A percentile compares a stretch with the other conserved stretches of the same genome.
Evolutionary conservation across 2,113 vertebrate genomes (phyloP).

Genomic region (Acinonyx jubatus): DNA sequence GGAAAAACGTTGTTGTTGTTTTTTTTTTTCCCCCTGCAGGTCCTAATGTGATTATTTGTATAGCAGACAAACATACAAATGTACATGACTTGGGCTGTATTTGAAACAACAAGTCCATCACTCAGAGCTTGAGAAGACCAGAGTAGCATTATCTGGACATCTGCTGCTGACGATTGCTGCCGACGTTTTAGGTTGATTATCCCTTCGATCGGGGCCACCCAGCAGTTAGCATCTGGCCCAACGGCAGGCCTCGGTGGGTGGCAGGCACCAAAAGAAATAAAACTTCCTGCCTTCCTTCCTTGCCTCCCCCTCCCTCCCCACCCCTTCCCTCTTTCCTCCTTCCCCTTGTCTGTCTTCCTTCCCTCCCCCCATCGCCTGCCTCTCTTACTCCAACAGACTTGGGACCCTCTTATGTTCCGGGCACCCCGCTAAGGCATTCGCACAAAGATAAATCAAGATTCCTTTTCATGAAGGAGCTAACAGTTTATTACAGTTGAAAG

Average conservation of each 20-base stretch:
- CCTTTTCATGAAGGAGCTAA: not conserved
- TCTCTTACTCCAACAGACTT: not conserved
- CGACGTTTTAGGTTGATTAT: fast-evolving
- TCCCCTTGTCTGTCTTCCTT: not conserved
- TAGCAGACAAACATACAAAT: slow-evolving; percentile 55
- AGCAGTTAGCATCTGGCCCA: not conserved
- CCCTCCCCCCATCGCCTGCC: not conserved
- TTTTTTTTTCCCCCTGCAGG: not conserved
- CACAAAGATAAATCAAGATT: not conserved
- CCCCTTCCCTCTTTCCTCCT: not conserved
- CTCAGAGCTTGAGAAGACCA: not conserved
- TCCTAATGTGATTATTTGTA: slow-evolving; percentile 44
- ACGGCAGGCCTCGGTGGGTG: not conserved
- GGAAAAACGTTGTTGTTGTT: not conserved
- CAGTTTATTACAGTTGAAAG: not conserved
- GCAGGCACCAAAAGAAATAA: not conserved
- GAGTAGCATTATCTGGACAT: not conserved
- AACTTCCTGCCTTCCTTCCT: not conserved
- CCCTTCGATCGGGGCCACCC: not conserved
- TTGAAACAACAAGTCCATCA: slow-evolving; percentile 24
- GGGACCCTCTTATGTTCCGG: not conserved
- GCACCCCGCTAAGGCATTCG: not conserved
- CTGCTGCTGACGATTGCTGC: not conserved
- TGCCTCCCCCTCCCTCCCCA: fast-evolving
- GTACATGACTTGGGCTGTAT: slow-evolving; percentile 32